Percentiles rank a stretch among this genome's conserved stretches.
Conservation (phyloP, 1,140 invertebrate species). For the Melanaphis sacchari region DNA sequence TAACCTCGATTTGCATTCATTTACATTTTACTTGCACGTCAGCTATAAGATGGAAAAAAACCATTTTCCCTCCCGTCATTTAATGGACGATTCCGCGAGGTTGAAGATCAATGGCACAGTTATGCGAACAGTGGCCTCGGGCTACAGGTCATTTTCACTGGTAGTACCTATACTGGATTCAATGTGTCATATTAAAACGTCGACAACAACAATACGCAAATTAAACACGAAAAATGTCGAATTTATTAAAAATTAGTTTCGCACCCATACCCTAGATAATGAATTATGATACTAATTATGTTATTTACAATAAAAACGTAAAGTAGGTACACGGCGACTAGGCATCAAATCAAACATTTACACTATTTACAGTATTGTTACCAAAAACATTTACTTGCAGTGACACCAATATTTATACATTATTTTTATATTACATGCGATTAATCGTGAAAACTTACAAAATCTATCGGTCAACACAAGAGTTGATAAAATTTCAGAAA, state of each 20-base stretch:
- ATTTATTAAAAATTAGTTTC: constrained; percentile 17
- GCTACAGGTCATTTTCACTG: constrained; percentile 31
- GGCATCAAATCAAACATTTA: too few relatives aligned
- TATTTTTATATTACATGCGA: too few relatives aligned
- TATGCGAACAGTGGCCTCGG: not conserved
- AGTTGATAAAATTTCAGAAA: not conserved
- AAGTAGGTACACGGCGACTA: not conserved
- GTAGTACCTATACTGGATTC: not conserved
- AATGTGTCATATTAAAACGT: not conserved
- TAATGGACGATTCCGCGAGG: not conserved
- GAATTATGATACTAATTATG: too few relatives aligned
- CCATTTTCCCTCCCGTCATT: not conserved
- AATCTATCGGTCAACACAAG: not conserved
- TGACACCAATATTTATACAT: not conserved
- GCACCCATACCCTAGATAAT: too few relatives aligned
- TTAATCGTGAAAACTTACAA: too few relatives aligned
- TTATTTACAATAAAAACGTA: not conserved
- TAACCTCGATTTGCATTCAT: constrained; percentile 31
- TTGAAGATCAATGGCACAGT: constrained; percentile 11
- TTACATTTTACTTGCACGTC: constrained; percentile 12
- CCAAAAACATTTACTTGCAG: not conserved
- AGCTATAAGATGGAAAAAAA: not conserved
- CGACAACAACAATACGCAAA: not conserved
- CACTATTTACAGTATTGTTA: not conserved
- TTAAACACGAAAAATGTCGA: not conserved